Percentiles rank a stretch among this genome's conserved stretches.
phyloP scores from a whole-genome alignment of 2,113 vertebrate genomes.

The Indicator indicator region DNA sequence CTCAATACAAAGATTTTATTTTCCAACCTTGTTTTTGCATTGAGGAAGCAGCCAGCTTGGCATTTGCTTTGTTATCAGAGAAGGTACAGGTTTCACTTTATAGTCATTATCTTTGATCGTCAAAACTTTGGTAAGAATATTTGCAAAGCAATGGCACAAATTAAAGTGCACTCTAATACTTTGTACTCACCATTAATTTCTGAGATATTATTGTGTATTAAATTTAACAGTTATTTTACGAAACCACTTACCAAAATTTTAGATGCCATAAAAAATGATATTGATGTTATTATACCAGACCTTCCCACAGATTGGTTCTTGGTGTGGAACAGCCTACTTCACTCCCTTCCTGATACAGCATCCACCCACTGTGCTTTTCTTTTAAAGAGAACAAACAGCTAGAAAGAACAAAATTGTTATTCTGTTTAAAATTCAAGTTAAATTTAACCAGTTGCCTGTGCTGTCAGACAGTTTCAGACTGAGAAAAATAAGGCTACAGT shows the following conservation, averaged over 20 bases:
- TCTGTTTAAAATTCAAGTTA: conserved; percentile 17
- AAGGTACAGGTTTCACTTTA: not conserved
- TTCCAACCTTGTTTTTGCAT: not conserved
- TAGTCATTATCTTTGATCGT: not conserved
- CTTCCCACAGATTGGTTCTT: not conserved
- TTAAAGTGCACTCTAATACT: not conserved
- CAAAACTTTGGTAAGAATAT: conserved; percentile 12
- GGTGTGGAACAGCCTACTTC: not conserved
- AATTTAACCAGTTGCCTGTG: conserved; percentile 6
- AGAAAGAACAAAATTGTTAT: not conserved
- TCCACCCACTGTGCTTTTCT: not conserved
- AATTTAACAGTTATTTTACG: conserved; percentile 24
- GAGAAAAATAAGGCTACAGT: not conserved
- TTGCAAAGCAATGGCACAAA: conserved; percentile 35
- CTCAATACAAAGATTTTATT: not conserved
- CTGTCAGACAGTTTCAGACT: not conserved
- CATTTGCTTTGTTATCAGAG: not conserved
- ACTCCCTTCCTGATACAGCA: not conserved
- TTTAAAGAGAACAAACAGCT: conserved; percentile 33
- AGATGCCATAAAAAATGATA: not conserved
- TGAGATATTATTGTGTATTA: conserved; percentile 5
- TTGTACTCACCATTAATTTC: conserved; percentile 23
- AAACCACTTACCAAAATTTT: conserved; percentile 14
- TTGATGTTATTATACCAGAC: not conserved
- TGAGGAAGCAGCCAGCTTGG: not conserved